Evolutionary conservation across 1,140 invertebrate genomes (phyloP).

Genomic region (Nasonia giraulti): DNA sequence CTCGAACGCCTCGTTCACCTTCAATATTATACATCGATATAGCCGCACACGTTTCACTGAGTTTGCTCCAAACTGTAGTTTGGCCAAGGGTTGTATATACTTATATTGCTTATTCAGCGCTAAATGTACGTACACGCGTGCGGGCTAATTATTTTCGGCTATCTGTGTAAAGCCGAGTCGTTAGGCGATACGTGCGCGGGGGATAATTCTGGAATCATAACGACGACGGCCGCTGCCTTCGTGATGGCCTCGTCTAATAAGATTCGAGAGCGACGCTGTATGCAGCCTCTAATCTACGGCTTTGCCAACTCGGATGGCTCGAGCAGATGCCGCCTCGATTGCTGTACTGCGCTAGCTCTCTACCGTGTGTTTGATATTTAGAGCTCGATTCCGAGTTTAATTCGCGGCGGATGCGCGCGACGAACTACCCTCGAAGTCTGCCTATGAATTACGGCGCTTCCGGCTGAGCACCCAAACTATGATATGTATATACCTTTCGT

Average conservation of each 20-base stretch:
- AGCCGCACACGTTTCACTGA: not conserved
- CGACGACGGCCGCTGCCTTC: too few relatives aligned
- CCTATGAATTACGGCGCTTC: not conserved
- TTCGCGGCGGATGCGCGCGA: not conserved
- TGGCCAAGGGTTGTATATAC: too few relatives aligned
- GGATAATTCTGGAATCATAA: not conserved
- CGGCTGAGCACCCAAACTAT: not conserved
- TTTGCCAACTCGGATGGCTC: not conserved
- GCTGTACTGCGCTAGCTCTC: not conserved
- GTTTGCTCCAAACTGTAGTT: not conserved
- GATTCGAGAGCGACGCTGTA: not conserved
- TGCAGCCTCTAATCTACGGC: not conserved
- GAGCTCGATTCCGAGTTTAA: not conserved
- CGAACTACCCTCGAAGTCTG: not conserved
- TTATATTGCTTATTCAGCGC: too few relatives aligned
- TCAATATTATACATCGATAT: not conserved
- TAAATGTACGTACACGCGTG: too few relatives aligned
- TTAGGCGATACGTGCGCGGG: not conserved
- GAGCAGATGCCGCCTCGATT: not conserved
- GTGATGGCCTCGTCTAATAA: not conserved
- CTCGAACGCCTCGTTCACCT: conserved; percentile 99
- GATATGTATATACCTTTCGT: conserved; percentile 83
- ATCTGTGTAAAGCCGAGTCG: too few relatives aligned
- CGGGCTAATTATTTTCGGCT: too few relatives aligned
- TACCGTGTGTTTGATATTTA: not conserved